These are phyloP conservation scores for Antrozous pallidus DNA, from an alignment of 2,797 vertebrate species.

Conservation along the genomic window DNA sequence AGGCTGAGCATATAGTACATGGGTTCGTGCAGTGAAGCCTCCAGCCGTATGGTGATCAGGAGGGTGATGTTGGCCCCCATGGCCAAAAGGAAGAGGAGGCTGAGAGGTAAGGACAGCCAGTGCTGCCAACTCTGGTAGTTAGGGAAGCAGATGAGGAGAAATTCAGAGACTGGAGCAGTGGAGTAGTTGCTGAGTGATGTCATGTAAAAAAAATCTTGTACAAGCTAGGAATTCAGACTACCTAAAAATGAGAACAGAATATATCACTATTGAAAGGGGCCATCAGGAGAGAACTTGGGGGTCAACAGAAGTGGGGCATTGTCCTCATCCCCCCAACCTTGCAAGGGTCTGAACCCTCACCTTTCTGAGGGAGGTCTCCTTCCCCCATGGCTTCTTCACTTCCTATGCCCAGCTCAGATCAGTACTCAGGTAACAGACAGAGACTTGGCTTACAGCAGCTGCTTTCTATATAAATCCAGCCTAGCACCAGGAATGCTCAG, in stretches of 20 bases:
- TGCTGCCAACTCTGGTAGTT: conserved; percentile 47
- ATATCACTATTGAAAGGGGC: not conserved
- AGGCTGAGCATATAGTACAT: conserved; percentile 49
- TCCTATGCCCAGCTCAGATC: no score
- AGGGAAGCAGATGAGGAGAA: conserved; percentile 66
- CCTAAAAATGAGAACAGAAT: not conserved
- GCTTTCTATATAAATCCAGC: no score
- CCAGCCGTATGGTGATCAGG: not conserved
- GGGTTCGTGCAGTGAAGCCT: not conserved
- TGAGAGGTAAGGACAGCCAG: conserved; percentile 49
- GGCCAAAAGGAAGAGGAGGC: conserved; percentile 60
- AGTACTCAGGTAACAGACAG: no score
- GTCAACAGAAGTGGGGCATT: no score
- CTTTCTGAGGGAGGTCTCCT: no score
- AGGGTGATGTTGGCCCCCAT: conserved; percentile 21
- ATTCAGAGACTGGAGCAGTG: not conserved
- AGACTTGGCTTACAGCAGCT: no score
- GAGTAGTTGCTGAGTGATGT: not conserved
- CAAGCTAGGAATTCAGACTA: not conserved
- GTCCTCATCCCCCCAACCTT: no score
- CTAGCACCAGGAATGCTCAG: no score
- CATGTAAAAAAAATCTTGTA: not conserved
- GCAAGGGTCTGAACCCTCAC: no score
- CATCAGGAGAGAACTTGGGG: no score
- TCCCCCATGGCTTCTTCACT: no score